Percentiles rank a stretch among this genome's conserved stretches.
Conservation (phyloP, 2,797 vertebrate species). For the Danio tinwini region DNA sequence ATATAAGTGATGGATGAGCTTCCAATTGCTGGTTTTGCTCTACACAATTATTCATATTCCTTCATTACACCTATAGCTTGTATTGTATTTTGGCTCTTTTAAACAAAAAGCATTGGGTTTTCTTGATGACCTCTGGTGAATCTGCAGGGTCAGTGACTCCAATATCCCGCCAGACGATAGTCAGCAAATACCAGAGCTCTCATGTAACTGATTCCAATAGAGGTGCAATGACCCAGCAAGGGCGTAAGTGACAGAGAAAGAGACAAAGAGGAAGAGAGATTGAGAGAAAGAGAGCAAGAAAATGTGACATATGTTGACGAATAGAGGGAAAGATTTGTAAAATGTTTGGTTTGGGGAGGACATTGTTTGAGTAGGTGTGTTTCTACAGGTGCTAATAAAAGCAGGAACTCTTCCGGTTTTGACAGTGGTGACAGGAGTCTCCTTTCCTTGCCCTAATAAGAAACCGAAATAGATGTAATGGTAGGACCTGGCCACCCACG, state of each 20-base stretch:
- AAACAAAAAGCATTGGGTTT: constrained; percentile 37
- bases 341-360: constrained; percentile 14
- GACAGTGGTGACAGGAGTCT: constrained; percentile 38
- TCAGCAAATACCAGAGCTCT: constrained; percentile 64
- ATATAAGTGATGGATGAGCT: neutral
- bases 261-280: constrained; percentile 1
- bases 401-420: constrained; percentile 26
- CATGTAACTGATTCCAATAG: constrained; percentile 63
- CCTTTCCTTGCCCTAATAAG: constrained; percentile 41
- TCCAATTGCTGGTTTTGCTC: neutral
- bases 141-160: constrained; percentile 45
- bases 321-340: constrained; percentile 28
- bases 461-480: constrained; percentile 19
- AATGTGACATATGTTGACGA: neutral
- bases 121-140: constrained; percentile 49
- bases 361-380: constrained; percentile 5
- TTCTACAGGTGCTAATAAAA: constrained; percentile 40
- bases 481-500: constrained; percentile 10
- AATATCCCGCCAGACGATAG: constrained; percentile 53
- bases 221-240: constrained; percentile 55
- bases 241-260: constrained; percentile 35
- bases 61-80: neutral
- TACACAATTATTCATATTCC: neutral
- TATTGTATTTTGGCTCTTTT: constrained; percentile 1
- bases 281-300: neutral